Conservation (phyloP, 2,797 vertebrate species). For the Lepus townsendii region DNA sequence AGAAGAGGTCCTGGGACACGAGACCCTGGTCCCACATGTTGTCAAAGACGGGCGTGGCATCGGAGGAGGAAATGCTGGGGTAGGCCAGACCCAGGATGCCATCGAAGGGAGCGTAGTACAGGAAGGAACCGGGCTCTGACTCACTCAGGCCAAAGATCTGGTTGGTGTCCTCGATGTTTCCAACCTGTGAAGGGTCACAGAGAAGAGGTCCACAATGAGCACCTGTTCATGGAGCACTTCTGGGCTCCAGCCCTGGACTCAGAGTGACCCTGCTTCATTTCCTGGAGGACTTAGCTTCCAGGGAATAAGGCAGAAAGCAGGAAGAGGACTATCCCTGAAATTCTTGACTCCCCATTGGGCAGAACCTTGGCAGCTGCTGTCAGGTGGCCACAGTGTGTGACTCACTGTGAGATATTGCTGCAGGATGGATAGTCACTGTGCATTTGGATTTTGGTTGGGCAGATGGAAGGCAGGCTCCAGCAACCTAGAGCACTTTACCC, state of each 20-base stretch:
- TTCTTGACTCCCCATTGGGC: neutral
- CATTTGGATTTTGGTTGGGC: neutral
- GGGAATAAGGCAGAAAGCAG: neutral
- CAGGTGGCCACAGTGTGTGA: neutral
- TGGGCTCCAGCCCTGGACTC: too few species aligned
- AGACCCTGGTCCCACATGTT: slow-evolving; percentile 88
- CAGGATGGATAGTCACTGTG: neutral
- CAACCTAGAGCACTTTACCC: neutral
- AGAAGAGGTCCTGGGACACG: slow-evolving; percentile 86
- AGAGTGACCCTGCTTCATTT: neutral
- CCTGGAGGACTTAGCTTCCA: rapidly evolving
- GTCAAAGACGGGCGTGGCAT: slow-evolving; percentile 89
- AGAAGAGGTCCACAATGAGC: rapidly evolving
- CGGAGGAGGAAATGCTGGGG: slow-evolving; percentile 82
- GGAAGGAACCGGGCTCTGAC: slow-evolving; percentile 87
- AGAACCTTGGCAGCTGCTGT: neutral
- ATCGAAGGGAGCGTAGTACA: slow-evolving; percentile 87
- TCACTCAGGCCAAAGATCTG: slow-evolving; percentile 88
- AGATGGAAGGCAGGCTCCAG: neutral
- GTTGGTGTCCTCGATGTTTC: slow-evolving; percentile 59
- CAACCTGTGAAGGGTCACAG: rapidly evolving
- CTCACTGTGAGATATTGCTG: neutral
- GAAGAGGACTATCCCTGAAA: neutral
- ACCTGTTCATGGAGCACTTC: neutral
- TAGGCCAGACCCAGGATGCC: slow-evolving; percentile 89